Evolutionary conservation across 1,140 invertebrate species (phyloP).

Genomic region (Calephelis nemesis): DNA sequence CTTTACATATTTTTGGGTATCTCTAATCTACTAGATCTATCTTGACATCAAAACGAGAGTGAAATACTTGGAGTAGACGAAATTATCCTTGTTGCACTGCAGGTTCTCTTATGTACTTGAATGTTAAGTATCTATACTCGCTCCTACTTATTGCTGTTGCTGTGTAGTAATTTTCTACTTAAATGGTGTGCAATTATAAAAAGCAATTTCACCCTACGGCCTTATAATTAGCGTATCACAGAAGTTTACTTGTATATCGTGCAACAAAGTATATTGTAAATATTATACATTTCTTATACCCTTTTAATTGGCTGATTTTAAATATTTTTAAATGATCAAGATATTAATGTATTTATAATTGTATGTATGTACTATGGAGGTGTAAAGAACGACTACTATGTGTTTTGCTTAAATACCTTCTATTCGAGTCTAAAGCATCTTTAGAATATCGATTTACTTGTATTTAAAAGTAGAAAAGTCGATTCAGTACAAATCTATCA

Average conservation of each 20-base stretch:
- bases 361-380: background rate
- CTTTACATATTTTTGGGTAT: no score
- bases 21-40: no score
- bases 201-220: constrained; percentile 17
- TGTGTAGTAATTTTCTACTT: constrained; percentile 1
- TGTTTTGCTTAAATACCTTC: background rate
- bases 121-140: background rate
- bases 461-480: no score
- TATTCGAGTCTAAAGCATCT: no score
- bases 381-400: background rate
- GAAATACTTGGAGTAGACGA: no score
- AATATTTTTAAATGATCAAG: background rate
- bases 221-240: constrained; percentile 13
- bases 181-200: constrained; percentile 13
- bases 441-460: no score
- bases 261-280: constrained; percentile 13
- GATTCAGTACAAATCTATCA: no score
- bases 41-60: no score
- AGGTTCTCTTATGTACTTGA: background rate
- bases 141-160: background rate
- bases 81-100: no score
- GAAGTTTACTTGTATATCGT: constrained; percentile 5
- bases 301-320: background rate
- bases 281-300: background rate
- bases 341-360: background rate